Percentiles rank a stretch among this genome's conserved stretches.
Evolutionary conservation across 2,797 vertebrate species (phyloP).

Genomic region (Onychomys leucogaster): DNA sequence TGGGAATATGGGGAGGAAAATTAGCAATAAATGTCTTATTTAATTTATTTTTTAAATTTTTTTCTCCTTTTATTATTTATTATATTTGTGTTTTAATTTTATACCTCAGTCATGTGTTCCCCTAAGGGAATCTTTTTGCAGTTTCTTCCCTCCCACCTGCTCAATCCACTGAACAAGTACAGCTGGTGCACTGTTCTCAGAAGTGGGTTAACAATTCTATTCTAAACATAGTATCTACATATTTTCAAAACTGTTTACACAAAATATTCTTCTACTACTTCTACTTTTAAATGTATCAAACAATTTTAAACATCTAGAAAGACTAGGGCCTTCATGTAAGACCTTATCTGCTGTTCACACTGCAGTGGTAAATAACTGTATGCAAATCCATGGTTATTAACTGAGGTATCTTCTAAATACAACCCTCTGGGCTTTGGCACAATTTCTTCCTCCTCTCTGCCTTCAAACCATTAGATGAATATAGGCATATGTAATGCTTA

Average conservation of each 20-base stretch:
- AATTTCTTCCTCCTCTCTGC: not conserved
- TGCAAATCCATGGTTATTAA: constrained; percentile 32
- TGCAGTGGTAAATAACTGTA: constrained; percentile 45
- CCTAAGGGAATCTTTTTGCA: constrained; percentile 1
- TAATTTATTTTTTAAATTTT: too few relatives aligned
- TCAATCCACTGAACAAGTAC: not conserved
- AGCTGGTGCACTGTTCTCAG: not conserved
- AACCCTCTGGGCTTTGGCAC: constrained; percentile 20
- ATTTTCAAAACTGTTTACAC: constrained; percentile 42
- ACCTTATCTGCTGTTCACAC: too few relatives aligned
- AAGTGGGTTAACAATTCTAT: not conserved
- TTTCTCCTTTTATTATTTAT: too few relatives aligned
- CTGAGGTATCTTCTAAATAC: constrained; percentile 61
- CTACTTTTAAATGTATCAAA: too few relatives aligned
- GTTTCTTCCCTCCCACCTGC: not conserved
- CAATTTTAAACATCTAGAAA: too few relatives aligned
- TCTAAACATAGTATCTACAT: not conserved
- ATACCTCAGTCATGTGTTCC: too few relatives aligned
- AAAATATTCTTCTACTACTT: too few relatives aligned
- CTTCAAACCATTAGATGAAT: constrained; percentile 30
- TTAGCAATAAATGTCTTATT: too few relatives aligned
- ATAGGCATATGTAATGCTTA: not conserved
- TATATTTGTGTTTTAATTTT: too few relatives aligned
- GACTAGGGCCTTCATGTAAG: too few relatives aligned
- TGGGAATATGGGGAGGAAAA: too few relatives aligned